phyloP scores from a whole-genome alignment of 2,888 invertebrate genomes.

The Leptura quadrifasciata region DNA sequence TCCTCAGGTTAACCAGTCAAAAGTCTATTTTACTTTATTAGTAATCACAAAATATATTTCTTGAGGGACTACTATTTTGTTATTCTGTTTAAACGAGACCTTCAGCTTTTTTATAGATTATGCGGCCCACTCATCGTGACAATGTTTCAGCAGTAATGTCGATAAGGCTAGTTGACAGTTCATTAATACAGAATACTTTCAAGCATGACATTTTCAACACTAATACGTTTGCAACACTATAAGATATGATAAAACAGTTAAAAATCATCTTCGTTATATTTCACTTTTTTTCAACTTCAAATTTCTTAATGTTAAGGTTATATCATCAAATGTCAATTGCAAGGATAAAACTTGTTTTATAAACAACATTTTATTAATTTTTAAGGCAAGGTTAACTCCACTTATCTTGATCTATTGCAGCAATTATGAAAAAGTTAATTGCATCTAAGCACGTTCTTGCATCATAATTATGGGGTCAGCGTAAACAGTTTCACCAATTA shows the following conservation, averaged over 20 bases:
- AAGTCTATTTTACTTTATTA: too few species aligned
- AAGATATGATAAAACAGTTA: background rate
- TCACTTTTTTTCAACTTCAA: slow-evolving; percentile 14
- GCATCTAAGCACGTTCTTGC: slow-evolving; percentile 30
- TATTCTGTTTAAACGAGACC: too few species aligned
- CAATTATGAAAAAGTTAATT: slow-evolving; percentile 39
- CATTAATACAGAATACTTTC: background rate
- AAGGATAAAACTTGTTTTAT: slow-evolving; percentile 43
- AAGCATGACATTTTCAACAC: background rate
- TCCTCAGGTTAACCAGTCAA: too few species aligned
- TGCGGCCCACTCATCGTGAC: background rate
- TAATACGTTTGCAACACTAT: background rate
- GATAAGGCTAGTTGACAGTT: background rate
- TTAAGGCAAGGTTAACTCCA: slow-evolving; percentile 51
- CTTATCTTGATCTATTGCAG: slow-evolving; percentile 48
- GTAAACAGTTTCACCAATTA: background rate
- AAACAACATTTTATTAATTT: slow-evolving; percentile 44
- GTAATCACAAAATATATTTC: background rate
- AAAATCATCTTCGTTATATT: background rate
- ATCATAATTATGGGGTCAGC: background rate
- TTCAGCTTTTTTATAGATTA: too few species aligned
- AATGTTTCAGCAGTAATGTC: background rate
- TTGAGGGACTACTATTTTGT: too few species aligned
- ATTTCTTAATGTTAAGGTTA: slow-evolving; percentile 53
- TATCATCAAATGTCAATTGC: slow-evolving; percentile 54